Percentiles rank a stretch among this genome's conserved stretches.
These are phyloP conservation scores for Panthera uncia DNA, from an alignment of 2,113 vertebrate species.

Conservation along the genomic window DNA sequence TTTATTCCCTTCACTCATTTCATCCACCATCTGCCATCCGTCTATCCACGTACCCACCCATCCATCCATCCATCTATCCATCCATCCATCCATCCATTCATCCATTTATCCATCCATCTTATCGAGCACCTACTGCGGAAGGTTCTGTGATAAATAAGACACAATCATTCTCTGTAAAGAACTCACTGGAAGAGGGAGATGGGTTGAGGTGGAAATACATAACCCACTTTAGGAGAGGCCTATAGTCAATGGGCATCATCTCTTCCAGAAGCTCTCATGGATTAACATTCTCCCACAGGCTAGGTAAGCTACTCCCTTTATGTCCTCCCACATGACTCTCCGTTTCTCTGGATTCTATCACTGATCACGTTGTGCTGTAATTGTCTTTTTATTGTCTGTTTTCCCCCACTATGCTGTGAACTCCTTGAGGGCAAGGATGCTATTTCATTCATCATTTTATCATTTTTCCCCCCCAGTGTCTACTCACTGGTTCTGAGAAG, in stretches of 20 bases:
- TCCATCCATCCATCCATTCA: background rate
- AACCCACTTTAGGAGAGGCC: background rate
- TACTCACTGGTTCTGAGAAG: background rate
- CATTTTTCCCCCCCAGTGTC: background rate
- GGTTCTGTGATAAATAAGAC: slow-evolving; percentile 48
- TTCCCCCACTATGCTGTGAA: background rate
- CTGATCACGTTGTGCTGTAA: background rate
- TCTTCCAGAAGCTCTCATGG: background rate
- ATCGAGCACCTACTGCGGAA: background rate
- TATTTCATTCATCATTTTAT: background rate
- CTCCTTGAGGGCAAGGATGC: background rate
- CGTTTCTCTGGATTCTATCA: background rate
- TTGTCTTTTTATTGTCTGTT: background rate
- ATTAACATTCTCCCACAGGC: background rate
- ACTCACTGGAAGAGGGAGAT: background rate
- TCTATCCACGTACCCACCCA: background rate
- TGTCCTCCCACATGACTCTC: background rate
- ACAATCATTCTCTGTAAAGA: background rate
- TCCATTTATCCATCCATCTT: background rate
- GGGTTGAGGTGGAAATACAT: background rate
- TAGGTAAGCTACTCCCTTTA: background rate
- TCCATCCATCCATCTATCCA: background rate
- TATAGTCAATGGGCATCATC: background rate
- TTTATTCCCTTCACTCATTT: slow-evolving; percentile 55
- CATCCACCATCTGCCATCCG: background rate